phyloP scores from a whole-genome alignment of 2,113 vertebrate species.

The Ardeotis arabs region DNA sequence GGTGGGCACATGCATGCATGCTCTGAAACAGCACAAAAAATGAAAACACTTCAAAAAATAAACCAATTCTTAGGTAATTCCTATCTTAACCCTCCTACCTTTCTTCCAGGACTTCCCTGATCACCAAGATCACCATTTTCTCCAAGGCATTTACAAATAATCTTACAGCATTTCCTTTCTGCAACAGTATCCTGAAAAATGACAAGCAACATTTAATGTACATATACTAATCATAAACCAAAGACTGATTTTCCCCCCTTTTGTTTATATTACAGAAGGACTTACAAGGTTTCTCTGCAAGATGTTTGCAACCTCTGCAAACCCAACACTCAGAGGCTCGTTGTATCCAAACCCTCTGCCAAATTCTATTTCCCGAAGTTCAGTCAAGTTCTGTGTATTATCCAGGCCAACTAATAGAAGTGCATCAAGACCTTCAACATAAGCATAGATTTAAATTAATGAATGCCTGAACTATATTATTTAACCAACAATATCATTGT shows the following conservation, averaged over 20 bases:
- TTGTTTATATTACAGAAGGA: conserved; percentile 1
- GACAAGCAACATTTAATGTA: neutral
- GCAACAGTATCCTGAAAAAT: conserved; percentile 76
- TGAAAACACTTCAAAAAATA: neutral
- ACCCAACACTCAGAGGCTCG: conserved; percentile 76
- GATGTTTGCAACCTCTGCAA: conserved; percentile 74
- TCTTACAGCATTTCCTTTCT: conserved; percentile 82
- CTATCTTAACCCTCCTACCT: conserved; percentile 71
- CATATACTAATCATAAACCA: neutral
- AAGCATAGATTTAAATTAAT: neutral
- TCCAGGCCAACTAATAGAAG: conserved; percentile 84
- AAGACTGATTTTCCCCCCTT: neutral
- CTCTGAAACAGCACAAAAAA: neutral
- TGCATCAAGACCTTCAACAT: conserved; percentile 77
- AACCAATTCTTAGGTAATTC: neutral
- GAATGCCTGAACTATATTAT: neutral
- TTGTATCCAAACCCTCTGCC: conserved; percentile 85
- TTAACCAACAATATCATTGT: neutral
- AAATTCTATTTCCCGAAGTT: conserved; percentile 86
- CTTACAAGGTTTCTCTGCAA: conserved; percentile 86
- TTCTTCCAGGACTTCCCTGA: conserved; percentile 72
- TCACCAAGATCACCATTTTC: conserved; percentile 76
- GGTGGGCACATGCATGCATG: neutral
- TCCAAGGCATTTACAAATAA: conserved; percentile 83
- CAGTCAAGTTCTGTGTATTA: conserved; percentile 61